These are phyloP conservation scores for Galerucella pusilla DNA, from an alignment of 2,888 invertebrate species.

Conservation along the genomic window DNA sequence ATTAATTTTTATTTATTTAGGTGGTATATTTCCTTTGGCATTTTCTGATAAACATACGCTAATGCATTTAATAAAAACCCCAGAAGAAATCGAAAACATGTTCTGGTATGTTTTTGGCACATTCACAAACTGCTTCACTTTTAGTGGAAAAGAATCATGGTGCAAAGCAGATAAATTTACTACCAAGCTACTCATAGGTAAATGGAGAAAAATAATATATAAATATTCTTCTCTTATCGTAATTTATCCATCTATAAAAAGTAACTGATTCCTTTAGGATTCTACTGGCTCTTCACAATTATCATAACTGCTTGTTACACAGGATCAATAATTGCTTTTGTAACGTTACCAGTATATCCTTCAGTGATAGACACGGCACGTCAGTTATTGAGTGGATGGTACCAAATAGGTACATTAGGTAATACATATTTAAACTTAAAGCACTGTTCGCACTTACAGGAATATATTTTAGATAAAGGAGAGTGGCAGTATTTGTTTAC, in stretches of 20 bases:
- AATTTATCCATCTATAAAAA: too few species aligned
- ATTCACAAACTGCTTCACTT: slow-evolving; percentile 84
- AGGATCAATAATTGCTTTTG: slow-evolving; percentile 86
- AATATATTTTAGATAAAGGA: slow-evolving; percentile 70
- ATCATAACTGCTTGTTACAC: slow-evolving; percentile 87
- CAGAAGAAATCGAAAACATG: slow-evolving; percentile 83
- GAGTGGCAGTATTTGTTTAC: slow-evolving; percentile 82
- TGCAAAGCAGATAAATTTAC: slow-evolving; percentile 75
- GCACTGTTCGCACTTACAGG: not conserved
- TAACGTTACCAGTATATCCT: slow-evolving; percentile 81
- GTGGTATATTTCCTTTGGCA: slow-evolving; percentile 79
- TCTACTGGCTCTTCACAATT: slow-evolving; percentile 88
- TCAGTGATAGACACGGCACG: slow-evolving; percentile 77
- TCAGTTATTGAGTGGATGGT: slow-evolving; percentile 75
- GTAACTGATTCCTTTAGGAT: slow-evolving; percentile 65
- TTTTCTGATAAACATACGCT: slow-evolving; percentile 79
- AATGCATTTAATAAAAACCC: slow-evolving; percentile 73
- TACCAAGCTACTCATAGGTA: slow-evolving; percentile 79
- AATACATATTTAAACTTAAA: not conserved
- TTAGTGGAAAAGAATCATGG: slow-evolving; percentile 77
- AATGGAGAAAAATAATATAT: not conserved
- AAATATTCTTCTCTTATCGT: too few species aligned
- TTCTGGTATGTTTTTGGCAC: slow-evolving; percentile 90
- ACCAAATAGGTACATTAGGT: slow-evolving; percentile 79
- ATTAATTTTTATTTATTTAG: slow-evolving; percentile 76